These are phyloP conservation scores for Falco biarmicus DNA, from an alignment of 2,797 vertebrate species.

Conservation along the genomic window DNA sequence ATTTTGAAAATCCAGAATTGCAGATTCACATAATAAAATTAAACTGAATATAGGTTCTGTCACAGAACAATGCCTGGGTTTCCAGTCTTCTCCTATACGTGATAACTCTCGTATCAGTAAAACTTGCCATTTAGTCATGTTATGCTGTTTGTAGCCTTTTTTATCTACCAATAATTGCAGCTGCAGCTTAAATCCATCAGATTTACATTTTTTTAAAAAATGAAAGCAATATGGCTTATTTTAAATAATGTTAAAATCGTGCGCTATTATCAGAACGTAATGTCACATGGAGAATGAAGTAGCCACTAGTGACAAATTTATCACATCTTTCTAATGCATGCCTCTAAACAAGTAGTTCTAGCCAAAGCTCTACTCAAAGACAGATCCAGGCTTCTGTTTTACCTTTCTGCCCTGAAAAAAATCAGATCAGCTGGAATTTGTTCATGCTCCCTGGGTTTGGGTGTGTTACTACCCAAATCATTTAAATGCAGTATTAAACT, in stretches of 20 bases:
- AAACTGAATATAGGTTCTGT: background rate
- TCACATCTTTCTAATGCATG: background rate
- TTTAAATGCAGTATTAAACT: conserved; percentile 12
- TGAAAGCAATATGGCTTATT: background rate
- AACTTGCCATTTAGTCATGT: background rate
- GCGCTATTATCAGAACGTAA: background rate
- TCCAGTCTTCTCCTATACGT: background rate
- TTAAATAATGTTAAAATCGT: background rate
- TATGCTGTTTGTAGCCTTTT: background rate
- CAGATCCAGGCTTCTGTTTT: background rate
- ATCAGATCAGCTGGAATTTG: background rate
- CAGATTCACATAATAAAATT: background rate
- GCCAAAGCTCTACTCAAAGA: background rate
- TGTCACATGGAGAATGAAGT: background rate
- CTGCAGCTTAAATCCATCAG: background rate
- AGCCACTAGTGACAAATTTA: background rate
- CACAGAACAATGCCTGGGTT: background rate
- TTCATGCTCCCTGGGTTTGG: background rate
- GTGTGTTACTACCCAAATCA: background rate
- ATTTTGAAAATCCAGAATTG: conserved; percentile 25
- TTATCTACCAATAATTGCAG: background rate
- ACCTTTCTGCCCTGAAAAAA: background rate
- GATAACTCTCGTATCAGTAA: background rate
- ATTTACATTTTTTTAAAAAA: background rate
- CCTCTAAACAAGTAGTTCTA: background rate